These are phyloP conservation scores for Lagenorhynchus albirostris DNA, from an alignment of 2,113 vertebrate species.

Conservation along the genomic window DNA sequence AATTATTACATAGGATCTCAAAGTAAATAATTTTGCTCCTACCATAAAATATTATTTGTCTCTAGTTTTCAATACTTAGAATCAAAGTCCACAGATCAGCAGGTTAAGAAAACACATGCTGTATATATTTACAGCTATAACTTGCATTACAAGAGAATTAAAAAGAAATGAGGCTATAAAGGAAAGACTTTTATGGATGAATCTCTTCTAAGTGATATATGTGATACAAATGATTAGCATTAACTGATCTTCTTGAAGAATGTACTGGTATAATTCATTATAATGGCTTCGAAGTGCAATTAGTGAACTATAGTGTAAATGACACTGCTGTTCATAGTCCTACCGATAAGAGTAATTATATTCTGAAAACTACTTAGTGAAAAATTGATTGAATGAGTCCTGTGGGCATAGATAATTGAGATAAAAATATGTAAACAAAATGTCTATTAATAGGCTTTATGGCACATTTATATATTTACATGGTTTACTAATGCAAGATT, in stretches of 20 bases:
- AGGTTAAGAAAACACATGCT: conserved; percentile 39
- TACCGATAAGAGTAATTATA: conserved; percentile 87
- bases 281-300: conserved; percentile 85
- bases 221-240: conserved; percentile 84
- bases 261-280: conserved; percentile 86
- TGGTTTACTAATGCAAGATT: conserved; percentile 59
- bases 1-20: background rate
- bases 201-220: conserved; percentile 84
- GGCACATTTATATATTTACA: conserved; percentile 76
- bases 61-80: conserved; percentile 38
- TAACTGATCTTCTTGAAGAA: conserved; percentile 85
- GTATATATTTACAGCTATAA: conserved; percentile 69
- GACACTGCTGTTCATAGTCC: conserved; percentile 84
- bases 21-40: background rate
- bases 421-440: conserved; percentile 88
- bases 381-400: conserved; percentile 87
- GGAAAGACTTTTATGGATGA: conserved; percentile 78
- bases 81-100: conserved; percentile 53
- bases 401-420: conserved; percentile 85
- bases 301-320: conserved; percentile 86
- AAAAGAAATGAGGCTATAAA: conserved; percentile 81
- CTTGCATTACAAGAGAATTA: conserved; percentile 77
- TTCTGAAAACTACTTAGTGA: conserved; percentile 88
- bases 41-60: background rate
- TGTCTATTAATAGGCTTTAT: conserved; percentile 81